These are phyloP conservation scores for Chlorospingus semifuscus DNA, from an alignment of 2,797 vertebrate genomes.

Conservation along the genomic window DNA sequence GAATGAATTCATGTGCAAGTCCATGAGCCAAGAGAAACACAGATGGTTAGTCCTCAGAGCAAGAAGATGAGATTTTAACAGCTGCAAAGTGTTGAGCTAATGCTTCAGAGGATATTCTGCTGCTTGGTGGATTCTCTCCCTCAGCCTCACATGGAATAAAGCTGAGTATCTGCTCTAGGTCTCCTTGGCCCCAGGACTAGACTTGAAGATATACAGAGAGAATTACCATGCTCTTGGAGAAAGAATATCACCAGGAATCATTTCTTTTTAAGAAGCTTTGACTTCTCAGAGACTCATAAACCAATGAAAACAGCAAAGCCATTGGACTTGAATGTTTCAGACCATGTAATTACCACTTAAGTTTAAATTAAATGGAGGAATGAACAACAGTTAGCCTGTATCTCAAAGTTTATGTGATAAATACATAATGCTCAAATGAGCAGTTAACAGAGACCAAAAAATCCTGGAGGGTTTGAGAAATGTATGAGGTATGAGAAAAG, in stretches of 20 bases:
- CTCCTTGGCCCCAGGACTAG: neutral
- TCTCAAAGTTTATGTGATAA: neutral
- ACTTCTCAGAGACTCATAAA: neutral
- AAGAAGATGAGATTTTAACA: conserved; percentile 28
- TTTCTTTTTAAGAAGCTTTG: neutral
- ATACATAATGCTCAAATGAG: neutral
- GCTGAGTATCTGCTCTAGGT: neutral
- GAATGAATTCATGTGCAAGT: neutral
- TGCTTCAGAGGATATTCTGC: neutral
- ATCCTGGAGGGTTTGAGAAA: accelerated
- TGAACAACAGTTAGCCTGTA: neutral
- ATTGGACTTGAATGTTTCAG: neutral
- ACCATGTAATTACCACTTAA: neutral
- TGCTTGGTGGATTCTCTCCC: neutral
- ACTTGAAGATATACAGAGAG: neutral
- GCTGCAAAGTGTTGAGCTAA: conserved; percentile 3
- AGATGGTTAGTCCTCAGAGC: neutral
- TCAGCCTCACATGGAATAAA: neutral
- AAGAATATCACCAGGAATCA: neutral
- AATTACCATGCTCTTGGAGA: neutral
- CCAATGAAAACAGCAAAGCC: neutral
- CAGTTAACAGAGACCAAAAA: neutral
- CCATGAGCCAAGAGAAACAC: conserved; percentile 6
- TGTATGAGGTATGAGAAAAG: neutral
- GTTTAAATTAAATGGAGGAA: neutral